A percentile compares a stretch with the other conserved stretches of the same genome.
Conservation (phyloP, 2,113 vertebrate genomes). For the Serranochromis macrocephalus region DNA sequence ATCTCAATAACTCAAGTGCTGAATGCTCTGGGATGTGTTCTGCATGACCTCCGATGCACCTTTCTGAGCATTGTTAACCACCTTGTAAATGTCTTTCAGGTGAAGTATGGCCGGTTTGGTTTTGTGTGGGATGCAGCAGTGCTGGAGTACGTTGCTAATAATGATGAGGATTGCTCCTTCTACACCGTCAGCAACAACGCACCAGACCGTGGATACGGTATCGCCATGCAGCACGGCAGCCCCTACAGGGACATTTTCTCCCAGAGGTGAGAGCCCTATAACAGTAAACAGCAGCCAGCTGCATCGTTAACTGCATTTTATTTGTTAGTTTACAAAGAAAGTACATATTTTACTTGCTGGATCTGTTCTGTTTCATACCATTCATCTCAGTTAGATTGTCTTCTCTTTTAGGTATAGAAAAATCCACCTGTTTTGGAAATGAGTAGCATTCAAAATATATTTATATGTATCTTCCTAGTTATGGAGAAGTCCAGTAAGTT, state of each 20-base stretch:
- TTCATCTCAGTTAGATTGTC: background rate
- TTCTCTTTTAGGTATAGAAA: background rate
- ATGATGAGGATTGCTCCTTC: slow-evolving; percentile 92
- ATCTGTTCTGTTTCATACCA: background rate
- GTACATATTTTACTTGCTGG: background rate
- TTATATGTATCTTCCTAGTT: background rate
- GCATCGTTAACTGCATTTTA: background rate
- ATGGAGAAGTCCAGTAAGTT: background rate
- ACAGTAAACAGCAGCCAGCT: background rate
- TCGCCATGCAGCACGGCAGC: slow-evolving; percentile 95
- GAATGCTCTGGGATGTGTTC: background rate
- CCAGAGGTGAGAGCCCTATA: slow-evolving; percentile 80
- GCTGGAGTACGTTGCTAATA: slow-evolving; percentile 93
- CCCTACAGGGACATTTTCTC: slow-evolving; percentile 96
- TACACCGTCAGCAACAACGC: slow-evolving; percentile 85
- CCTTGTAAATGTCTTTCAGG: slow-evolving; percentile 66
- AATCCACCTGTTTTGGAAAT: background rate
- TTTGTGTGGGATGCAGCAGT: slow-evolving; percentile 97
- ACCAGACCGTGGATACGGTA: slow-evolving; percentile 91
- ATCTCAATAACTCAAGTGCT: background rate
- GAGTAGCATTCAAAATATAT: background rate
- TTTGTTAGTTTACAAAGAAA: background rate
- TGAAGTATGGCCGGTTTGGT: slow-evolving; percentile 91
- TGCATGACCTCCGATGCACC: background rate
- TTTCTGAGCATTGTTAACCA: background rate